A percentile compares a stretch with the other conserved stretches of the same genome.
Evolutionary conservation across 2,113 vertebrate species (phyloP).

Genomic region (Phylloscopus whistleri): DNA sequence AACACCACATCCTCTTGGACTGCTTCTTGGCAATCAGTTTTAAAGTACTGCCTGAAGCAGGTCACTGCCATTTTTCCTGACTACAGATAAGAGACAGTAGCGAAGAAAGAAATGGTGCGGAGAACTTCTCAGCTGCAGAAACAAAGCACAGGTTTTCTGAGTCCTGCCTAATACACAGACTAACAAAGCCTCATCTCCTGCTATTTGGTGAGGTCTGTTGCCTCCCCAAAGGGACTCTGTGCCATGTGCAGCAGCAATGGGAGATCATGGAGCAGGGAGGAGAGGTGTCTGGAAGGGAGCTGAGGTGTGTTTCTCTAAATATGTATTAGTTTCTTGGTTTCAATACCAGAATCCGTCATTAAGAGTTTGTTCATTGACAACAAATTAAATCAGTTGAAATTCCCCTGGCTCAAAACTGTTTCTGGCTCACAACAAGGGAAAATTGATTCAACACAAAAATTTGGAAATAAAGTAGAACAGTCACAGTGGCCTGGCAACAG

Average conservation of each 20-base stretch:
- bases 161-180: not conserved
- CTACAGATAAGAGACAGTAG: not conserved
- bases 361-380: constrained; percentile 1
- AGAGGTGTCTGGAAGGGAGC: not conserved
- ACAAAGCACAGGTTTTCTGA: not conserved
- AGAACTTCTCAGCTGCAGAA: not conserved
- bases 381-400: not conserved
- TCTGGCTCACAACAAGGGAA: not conserved
- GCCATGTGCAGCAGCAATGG: not conserved
- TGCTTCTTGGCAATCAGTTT: not conserved
- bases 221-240: not conserved
- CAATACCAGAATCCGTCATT: not conserved
- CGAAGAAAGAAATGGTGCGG: not conserved
- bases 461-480: constrained; percentile 11
- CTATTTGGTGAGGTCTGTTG: not conserved
- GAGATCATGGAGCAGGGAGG: not conserved
- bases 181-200: not conserved
- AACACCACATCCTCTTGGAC: not conserved
- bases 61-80: not conserved
- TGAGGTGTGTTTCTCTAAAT: not conserved
- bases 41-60: not conserved
- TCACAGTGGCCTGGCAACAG: constrained; percentile 43
- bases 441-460: constrained; percentile 48
- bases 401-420: not conserved
- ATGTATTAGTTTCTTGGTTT: not conserved